Percentiles rank a stretch among this genome's conserved stretches.
phyloP scores from a whole-genome alignment of 2,797 vertebrate species.

The Oreochromis grahami region DNA sequence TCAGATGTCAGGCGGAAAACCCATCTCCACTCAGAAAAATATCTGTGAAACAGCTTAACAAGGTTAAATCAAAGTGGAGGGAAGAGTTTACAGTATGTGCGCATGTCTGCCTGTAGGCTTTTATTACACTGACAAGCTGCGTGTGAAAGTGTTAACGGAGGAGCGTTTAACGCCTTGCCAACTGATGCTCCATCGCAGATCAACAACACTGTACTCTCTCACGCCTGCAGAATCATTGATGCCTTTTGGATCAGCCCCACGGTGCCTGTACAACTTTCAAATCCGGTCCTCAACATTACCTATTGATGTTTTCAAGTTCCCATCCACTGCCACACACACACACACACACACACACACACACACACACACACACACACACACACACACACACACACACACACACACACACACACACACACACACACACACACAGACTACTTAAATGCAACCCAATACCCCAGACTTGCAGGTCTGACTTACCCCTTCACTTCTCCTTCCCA shows the following conservation, averaged over 20 bases:
- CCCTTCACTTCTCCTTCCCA: constrained; percentile 39
- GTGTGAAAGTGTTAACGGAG: constrained; percentile 55
- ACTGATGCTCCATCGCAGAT: constrained; percentile 21
- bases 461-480: constrained; percentile 10
- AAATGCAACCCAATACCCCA: background rate
- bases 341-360: background rate
- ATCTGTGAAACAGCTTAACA: constrained; percentile 41
- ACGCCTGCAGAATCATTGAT: background rate
- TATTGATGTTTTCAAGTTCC: constrained; percentile 16
- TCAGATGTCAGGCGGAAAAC: constrained; percentile 42
- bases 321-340: background rate
- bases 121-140: constrained; percentile 40
- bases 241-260: constrained; percentile 8
- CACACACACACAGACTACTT: background rate
- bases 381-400: background rate
- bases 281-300: constrained; percentile 1
- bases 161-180: constrained; percentile 55
- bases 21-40: constrained; percentile 27
- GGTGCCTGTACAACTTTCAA: constrained; percentile 10
- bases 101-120: constrained; percentile 22
- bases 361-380: background rate
- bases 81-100: constrained; percentile 17
- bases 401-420: background rate
- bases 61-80: constrained; percentile 59
- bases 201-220: constrained; percentile 9